These are phyloP conservation scores for Amniataba percoides DNA, from an alignment of 2,797 vertebrate species.

Conservation along the genomic window DNA sequence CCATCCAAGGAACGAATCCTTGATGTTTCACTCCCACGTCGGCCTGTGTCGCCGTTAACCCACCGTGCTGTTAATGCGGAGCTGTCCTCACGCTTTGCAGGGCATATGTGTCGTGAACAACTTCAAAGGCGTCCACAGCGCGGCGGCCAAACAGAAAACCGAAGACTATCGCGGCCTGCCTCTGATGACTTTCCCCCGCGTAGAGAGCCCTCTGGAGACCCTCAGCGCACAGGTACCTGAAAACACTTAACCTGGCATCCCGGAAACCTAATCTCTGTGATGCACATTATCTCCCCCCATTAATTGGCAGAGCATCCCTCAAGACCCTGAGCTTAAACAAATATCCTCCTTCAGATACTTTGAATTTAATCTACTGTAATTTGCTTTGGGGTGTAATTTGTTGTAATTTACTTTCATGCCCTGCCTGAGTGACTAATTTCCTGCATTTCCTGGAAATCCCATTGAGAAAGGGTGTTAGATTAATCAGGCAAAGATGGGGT, in stretches of 20 bases:
- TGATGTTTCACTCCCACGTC: neutral
- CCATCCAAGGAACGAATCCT: neutral
- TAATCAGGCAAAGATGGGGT: neutral
- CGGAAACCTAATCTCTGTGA: conserved; percentile 45
- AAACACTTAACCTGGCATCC: conserved; percentile 59
- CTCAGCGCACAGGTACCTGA: conserved; percentile 94
- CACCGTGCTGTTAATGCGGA: neutral
- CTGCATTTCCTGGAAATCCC: neutral
- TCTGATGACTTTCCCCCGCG: conserved; percentile 97
- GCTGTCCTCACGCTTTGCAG: conserved; percentile 73
- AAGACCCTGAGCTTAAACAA: conserved; percentile 34
- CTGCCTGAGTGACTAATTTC: neutral
- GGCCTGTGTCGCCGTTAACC: neutral
- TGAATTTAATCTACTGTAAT: conserved; percentile 31
- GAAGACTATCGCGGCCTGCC: conserved; percentile 94
- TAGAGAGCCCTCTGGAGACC: conserved; percentile 98
- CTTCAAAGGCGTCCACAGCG: conserved; percentile 92
- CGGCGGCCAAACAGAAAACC: conserved; percentile 90
- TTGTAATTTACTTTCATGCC: conserved; percentile 11
- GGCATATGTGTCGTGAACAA: conserved; percentile 98
- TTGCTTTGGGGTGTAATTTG: conserved; percentile 19
- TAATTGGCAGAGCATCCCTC: conserved; percentile 47
- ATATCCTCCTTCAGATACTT: conserved; percentile 19
- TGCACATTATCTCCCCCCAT: conserved; percentile 46
- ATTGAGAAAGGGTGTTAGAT: neutral